phyloP scores from a whole-genome alignment of 2,888 invertebrate species.

The Himalopsyche tibetana region DNA sequence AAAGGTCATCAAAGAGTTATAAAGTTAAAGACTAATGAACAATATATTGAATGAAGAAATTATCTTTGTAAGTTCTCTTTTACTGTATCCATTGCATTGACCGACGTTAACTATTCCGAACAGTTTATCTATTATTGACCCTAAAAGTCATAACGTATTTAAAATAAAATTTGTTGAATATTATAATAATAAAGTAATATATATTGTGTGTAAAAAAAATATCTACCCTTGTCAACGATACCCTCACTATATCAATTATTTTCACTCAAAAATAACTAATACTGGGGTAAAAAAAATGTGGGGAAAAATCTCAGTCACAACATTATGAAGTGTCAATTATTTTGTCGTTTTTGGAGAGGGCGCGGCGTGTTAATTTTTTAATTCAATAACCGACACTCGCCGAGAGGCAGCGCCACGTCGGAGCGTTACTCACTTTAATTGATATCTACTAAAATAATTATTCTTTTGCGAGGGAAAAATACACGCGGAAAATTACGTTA shows the following conservation, averaged over 20 bases:
- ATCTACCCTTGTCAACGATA: neutral
- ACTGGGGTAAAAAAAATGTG: slow-evolving; percentile 43
- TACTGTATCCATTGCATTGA: too few relatives aligned
- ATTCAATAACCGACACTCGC: slow-evolving; percentile 59
- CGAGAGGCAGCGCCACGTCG: neutral
- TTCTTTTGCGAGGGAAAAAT: slow-evolving; percentile 49
- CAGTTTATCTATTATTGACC: too few relatives aligned
- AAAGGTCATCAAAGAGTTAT: too few relatives aligned
- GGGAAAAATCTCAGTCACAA: slow-evolving; percentile 49
- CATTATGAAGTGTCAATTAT: slow-evolving; percentile 65
- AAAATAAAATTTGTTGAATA: too few relatives aligned
- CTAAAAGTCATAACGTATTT: too few relatives aligned
- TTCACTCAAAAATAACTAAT: slow-evolving; percentile 46
- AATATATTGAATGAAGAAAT: too few relatives aligned
- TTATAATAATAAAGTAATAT: too few relatives aligned
- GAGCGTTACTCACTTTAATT: slow-evolving; percentile 56
- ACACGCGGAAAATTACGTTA: slow-evolving; percentile 29
- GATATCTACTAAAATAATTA: slow-evolving; percentile 63
- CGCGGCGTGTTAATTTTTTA: slow-evolving; percentile 64
- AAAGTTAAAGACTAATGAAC: too few relatives aligned
- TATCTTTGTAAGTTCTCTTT: too few relatives aligned
- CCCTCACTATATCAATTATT: slow-evolving; percentile 11
- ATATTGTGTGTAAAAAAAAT: neutral
- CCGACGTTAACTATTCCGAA: too few relatives aligned
- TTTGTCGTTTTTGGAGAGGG: slow-evolving; percentile 61